Evolutionary conservation across 1,140 invertebrate species (phyloP).

Genomic region (Eriosoma lanigerum): DNA sequence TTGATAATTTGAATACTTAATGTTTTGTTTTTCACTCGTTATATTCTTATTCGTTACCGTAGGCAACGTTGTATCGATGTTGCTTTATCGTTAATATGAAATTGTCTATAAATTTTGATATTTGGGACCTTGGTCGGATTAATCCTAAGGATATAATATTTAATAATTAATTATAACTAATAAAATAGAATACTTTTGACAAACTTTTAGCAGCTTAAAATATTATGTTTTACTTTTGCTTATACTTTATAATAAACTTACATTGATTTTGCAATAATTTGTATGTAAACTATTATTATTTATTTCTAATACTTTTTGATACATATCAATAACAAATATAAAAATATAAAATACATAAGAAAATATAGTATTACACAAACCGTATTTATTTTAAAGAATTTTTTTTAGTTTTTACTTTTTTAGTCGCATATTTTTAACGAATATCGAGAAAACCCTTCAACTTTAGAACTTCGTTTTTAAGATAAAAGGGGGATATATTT

Average conservation of each 20-base stretch:
- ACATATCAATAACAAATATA: not conserved
- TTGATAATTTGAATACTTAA: conserved; percentile 1
- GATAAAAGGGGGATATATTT: conserved; percentile 16
- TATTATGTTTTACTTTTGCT: no score
- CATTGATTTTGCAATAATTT: no score
- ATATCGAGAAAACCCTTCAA: conserved; percentile 26
- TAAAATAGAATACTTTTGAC: no score
- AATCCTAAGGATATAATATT: no score
- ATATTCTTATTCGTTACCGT: conserved; percentile 11
- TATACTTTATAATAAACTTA: no score
- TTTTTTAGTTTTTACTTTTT: not conserved
- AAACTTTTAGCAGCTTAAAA: no score
- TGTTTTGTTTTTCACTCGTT: not conserved
- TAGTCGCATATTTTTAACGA: conserved; percentile 4
- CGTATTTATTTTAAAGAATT: not conserved
- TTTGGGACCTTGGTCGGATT: not conserved
- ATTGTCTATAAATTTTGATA: not conserved
- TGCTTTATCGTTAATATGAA: not conserved
- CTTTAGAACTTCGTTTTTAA: not conserved
- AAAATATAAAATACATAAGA: no score
- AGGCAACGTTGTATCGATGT: not conserved
- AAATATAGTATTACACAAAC: no score
- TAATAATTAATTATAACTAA: no score
- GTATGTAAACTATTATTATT: no score
- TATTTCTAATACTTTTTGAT: no score